Evolutionary conservation across 2,113 vertebrate genomes (phyloP).

Genomic region (Ardeotis arabs): DNA sequence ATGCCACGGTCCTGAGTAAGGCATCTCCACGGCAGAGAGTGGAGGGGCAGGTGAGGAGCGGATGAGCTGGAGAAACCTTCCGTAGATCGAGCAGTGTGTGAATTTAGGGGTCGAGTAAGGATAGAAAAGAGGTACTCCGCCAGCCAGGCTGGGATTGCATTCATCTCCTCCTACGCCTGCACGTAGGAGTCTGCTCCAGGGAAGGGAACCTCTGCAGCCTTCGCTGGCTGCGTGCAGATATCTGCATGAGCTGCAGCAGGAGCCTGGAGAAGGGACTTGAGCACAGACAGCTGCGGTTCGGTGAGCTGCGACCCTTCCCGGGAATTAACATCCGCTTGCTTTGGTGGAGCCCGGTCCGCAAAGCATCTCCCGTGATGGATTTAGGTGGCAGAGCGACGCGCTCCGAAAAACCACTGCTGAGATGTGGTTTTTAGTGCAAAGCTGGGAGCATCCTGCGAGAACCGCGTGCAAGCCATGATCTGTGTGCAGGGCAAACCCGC

Average conservation of each 20-base stretch:
- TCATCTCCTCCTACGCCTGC: background rate
- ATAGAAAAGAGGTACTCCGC: background rate
- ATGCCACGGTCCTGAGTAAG: fast-evolving
- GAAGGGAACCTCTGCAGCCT: background rate
- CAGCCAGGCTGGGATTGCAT: background rate
- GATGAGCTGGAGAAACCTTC: background rate
- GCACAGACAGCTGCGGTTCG: fast-evolving
- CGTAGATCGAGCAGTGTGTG: fast-evolving
- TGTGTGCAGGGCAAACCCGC: fast-evolving
- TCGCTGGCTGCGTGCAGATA: background rate
- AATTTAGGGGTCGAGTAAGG: background rate
- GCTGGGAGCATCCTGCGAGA: background rate
- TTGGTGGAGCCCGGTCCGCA: background rate
- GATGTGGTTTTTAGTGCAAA: fast-evolving
- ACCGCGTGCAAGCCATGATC: fast-evolving
- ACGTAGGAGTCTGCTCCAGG: background rate
- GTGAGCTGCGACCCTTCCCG: background rate
- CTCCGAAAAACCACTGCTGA: background rate
- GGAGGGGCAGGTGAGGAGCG: background rate
- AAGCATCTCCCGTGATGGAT: background rate
- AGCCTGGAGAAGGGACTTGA: background rate
- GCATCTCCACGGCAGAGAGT: fast-evolving
- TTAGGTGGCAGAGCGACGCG: background rate
- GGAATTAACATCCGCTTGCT: background rate
- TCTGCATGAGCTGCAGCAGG: background rate